A percentile compares a stretch with the other conserved stretches of the same genome.
Conservation (phyloP, 2,888 invertebrate genomes). For the Muscina levida region DNA sequence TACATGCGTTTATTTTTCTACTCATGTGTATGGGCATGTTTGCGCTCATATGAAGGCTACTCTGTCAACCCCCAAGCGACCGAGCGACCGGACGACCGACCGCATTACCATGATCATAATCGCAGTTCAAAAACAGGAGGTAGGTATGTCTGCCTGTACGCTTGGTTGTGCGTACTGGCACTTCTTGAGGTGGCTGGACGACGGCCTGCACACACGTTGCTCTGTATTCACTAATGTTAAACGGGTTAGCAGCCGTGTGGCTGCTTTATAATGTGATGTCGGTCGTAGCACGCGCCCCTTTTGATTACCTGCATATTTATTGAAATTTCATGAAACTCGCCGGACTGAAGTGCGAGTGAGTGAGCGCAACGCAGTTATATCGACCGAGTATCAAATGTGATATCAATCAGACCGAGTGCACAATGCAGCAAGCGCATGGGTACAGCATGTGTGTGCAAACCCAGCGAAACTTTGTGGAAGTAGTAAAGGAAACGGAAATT, state of each 20-base stretch:
- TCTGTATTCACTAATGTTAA: not conserved
- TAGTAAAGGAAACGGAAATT: too few relatives aligned
- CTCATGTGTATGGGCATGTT: not conserved
- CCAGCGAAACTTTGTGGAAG: slow-evolving; percentile 14
- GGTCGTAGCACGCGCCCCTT: slow-evolving; percentile 36
- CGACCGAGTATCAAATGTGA: not conserved
- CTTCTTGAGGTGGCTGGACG: too few relatives aligned
- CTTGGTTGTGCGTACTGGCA: not conserved
- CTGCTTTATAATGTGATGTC: slow-evolving; percentile 11
- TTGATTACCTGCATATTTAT: slow-evolving; percentile 44
- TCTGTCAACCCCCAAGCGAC: not conserved
- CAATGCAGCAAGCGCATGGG: slow-evolving; percentile 2
- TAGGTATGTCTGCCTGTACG: not conserved
- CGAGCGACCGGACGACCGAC: too few relatives aligned
- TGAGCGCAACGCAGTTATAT: not conserved
- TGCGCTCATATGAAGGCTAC: not conserved
- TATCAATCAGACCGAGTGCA: slow-evolving; percentile 27
- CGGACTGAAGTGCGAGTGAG: not conserved
- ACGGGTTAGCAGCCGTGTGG: slow-evolving; percentile 11
- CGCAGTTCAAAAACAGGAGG: slow-evolving; percentile 11
- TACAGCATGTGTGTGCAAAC: not conserved
- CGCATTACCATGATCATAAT: slow-evolving; percentile 1
- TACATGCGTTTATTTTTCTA: not conserved
- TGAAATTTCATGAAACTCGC: slow-evolving; percentile 20
- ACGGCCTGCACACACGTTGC: not conserved